Evolutionary conservation across 2,113 vertebrate species (phyloP).

Genomic region (Ellobius talpinus): DNA sequence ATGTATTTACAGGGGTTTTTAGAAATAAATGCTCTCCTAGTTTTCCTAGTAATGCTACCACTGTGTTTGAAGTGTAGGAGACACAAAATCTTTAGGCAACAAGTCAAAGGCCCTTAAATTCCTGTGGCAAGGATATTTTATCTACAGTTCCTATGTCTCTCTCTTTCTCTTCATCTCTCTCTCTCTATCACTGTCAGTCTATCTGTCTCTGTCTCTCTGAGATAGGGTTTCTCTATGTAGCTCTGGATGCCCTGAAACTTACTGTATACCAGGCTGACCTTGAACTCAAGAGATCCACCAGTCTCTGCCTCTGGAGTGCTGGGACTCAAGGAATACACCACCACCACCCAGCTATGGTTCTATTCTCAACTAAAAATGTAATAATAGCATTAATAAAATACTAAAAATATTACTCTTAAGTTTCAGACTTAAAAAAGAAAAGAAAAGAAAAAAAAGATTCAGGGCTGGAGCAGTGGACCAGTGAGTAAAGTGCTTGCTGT

Average conservation of each 20-base stretch:
- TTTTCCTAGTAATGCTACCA: neutral
- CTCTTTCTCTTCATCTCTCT: no score
- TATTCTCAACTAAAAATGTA: neutral
- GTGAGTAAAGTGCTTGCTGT: neutral
- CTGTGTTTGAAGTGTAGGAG: neutral
- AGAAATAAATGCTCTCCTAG: neutral
- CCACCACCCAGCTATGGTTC: neutral
- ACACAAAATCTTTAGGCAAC: neutral
- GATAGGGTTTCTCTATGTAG: neutral
- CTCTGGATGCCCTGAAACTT: neutral
- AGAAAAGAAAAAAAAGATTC: neutral
- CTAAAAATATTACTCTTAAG: neutral
- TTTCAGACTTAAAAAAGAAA: neutral
- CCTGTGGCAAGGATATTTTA: neutral
- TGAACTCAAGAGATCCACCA: neutral
- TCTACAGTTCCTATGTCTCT: neutral
- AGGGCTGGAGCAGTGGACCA: neutral
- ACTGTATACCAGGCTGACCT: neutral
- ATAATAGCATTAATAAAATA: neutral
- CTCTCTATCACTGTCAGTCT: no score
- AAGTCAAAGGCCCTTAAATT: neutral
- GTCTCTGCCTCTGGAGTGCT: neutral
- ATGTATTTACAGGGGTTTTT: constrained; percentile 24
- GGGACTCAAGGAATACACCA: neutral
- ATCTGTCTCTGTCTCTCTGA: neutral